Evolutionary conservation across 2,113 vertebrate species (phyloP).

Genomic region (Nematolebias whitei): DNA sequence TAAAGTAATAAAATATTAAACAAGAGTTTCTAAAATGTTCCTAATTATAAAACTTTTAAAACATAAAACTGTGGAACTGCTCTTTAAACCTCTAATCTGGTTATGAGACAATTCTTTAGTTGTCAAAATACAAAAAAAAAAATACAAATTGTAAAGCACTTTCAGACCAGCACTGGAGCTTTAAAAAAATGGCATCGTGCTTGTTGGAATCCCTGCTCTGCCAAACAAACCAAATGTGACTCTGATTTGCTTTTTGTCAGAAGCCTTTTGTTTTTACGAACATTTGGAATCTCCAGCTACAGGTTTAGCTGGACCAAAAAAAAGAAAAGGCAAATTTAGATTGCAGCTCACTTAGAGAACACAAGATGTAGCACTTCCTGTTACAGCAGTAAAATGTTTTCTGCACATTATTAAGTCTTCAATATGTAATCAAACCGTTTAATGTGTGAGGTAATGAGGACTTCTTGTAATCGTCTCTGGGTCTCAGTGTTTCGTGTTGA

Average conservation of each 20-base stretch:
- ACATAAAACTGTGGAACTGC: background rate
- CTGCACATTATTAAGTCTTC: background rate
- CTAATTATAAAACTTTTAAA: too few relatives aligned
- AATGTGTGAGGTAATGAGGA: background rate
- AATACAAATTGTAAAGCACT: background rate
- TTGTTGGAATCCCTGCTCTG: too few relatives aligned
- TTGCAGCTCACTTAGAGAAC: background rate
- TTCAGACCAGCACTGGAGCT: background rate
- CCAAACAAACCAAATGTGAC: too few relatives aligned
- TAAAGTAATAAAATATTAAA: too few relatives aligned
- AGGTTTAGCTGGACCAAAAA: background rate
- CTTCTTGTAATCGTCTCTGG: constrained; percentile 2
- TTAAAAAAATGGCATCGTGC: too few relatives aligned
- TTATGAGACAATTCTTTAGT: background rate
- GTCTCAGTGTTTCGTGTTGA: background rate
- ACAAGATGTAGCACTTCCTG: background rate
- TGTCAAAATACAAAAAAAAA: background rate
- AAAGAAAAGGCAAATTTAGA: background rate
- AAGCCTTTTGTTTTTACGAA: background rate
- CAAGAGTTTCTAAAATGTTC: too few relatives aligned
- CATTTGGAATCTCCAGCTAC: background rate
- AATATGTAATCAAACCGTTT: background rate
- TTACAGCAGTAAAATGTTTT: background rate
- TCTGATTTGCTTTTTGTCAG: constrained; percentile 34
- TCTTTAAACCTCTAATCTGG: background rate